These are phyloP conservation scores for Microcebus jonahi DNA, from an alignment of 2,113 vertebrate genomes.

Conservation along the genomic window DNA sequence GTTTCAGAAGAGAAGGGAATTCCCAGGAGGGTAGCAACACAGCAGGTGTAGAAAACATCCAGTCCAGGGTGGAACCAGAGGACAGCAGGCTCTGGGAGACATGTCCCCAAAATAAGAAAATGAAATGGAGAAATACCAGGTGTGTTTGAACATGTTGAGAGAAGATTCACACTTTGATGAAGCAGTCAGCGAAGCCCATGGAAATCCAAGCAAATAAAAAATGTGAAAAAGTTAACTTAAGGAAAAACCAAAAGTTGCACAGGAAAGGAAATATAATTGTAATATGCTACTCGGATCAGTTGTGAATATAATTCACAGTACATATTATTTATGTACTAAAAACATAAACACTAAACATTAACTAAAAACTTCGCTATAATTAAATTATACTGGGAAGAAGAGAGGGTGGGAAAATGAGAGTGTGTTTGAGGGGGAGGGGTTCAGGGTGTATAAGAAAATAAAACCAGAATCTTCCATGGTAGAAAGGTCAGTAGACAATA, in stretches of 20 bases:
- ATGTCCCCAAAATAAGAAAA: not conserved
- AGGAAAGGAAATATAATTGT: not conserved
- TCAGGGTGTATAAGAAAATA: not conserved
- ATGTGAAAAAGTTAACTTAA: not conserved
- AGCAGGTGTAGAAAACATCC: not conserved
- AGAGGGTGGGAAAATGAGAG: not conserved
- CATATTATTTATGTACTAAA: not conserved
- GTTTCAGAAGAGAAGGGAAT: slow-evolving; percentile 1
- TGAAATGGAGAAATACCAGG: not conserved
- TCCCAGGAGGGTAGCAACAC: not conserved
- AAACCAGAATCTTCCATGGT: not conserved
- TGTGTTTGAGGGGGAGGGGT: not conserved
- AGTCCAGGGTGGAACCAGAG: not conserved
- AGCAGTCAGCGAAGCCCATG: not conserved
- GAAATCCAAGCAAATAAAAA: not conserved
- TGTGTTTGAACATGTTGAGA: not conserved
- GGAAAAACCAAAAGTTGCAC: not conserved
- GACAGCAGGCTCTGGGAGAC: not conserved
- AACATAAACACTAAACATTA: not conserved
- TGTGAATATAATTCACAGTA: not conserved
- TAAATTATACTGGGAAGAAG: not conserved
- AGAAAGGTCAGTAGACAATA: not conserved
- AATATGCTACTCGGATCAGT: not conserved
- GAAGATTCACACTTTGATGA: not conserved
- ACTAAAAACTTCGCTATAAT: not conserved